Evolutionary conservation across 1,140 invertebrate species (phyloP).

Genomic region (Panulirus ornatus): DNA sequence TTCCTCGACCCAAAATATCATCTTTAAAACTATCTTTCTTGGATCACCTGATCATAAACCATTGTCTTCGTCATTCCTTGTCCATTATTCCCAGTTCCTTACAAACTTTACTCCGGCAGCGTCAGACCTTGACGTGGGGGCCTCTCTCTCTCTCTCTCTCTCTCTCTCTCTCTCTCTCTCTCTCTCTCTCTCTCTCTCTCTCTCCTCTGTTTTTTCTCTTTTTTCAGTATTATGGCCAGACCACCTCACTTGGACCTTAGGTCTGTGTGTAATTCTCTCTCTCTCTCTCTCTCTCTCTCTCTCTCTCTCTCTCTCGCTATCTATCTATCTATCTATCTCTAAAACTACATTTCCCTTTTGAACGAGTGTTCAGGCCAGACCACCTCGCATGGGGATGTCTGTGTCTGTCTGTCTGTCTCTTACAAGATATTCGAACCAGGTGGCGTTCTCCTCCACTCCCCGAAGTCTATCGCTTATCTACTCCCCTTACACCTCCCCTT

Average conservation of each 20-base stretch:
- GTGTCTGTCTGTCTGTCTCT: background rate
- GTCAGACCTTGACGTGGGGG: no score
- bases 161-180: background rate
- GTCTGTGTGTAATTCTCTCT: background rate
- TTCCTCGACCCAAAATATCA: background rate
- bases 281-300: background rate
- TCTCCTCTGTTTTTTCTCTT: background rate
- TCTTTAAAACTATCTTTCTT: slow-evolving; percentile 25
- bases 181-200: background rate
- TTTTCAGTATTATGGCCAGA: no score
- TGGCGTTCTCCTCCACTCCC: background rate
- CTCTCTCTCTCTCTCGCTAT: background rate
- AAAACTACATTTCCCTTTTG: background rate
- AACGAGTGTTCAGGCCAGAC: background rate
- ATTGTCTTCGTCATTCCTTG: slow-evolving; percentile 22
- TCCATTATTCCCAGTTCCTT: slow-evolving; percentile 31
- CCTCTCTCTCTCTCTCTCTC: background rate
- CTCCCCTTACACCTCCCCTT: background rate
- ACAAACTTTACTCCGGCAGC: background rate
- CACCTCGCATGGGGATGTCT: background rate
- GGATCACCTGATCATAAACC: slow-evolving; percentile 26
- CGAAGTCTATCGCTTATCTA: no score
- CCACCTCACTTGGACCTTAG: no score
- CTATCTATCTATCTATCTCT: background rate
- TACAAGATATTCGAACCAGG: no score